Percentiles rank a stretch among this genome's conserved stretches.
Evolutionary conservation across 2,888 invertebrate genomes (phyloP).

Genomic region (Imbricaverruca yamaguchii): DNA sequence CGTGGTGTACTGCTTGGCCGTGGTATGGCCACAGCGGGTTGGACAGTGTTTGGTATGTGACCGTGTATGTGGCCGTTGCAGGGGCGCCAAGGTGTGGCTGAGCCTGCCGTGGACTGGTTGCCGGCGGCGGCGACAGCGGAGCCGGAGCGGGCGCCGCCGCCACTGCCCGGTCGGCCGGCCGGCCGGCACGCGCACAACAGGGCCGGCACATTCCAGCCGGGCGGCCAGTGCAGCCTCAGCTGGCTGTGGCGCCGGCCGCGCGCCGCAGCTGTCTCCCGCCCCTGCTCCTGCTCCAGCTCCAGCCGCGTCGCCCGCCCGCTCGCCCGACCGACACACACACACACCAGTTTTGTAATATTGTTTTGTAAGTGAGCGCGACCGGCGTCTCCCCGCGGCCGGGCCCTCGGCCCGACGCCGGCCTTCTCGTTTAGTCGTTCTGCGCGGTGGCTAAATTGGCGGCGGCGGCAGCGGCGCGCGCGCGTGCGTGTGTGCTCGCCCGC

Average conservation of each 20-base stretch:
- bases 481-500: background rate
- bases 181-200: constrained; percentile 18
- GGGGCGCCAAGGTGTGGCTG: background rate
- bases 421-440: background rate
- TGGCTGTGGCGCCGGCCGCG: too few species aligned
- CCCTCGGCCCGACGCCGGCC: background rate
- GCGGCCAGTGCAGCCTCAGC: too few species aligned
- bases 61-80: too few species aligned
- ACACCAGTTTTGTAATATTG: constrained; percentile 17
- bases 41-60: too few species aligned
- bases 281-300: background rate
- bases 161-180: background rate
- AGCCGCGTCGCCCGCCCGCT: background rate
- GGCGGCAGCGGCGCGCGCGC: background rate
- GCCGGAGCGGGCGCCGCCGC: background rate
- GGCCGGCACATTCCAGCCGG: constrained; percentile 16
- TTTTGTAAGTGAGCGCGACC: constrained; percentile 14
- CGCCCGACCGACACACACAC: background rate
- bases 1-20: background rate
- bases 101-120: background rate
- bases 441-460: background rate
- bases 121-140: background rate
- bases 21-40: background rate
- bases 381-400: background rate
- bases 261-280: background rate